Percentiles rank a stretch among this genome's conserved stretches.
Evolutionary conservation across 2,888 invertebrate species (phyloP).

Genomic region (Venusia cambrica): DNA sequence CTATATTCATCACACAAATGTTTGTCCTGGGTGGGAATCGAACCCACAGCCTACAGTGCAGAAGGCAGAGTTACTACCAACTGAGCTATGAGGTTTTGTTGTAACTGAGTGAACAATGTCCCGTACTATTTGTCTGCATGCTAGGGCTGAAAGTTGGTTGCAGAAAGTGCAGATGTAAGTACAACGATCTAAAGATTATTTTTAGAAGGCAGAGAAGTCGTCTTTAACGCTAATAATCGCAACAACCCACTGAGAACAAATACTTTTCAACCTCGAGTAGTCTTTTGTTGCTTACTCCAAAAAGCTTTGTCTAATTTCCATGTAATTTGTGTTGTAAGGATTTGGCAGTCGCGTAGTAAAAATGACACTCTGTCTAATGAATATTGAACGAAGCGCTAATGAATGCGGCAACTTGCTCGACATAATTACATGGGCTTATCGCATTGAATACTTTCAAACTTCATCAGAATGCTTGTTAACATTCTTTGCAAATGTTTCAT

Average conservation of each 20-base stretch:
- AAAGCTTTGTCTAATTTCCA: constrained; percentile 62
- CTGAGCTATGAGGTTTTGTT: too few species aligned
- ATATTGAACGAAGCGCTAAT: constrained; percentile 68
- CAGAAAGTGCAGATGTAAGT: too few species aligned
- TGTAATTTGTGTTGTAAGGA: constrained; percentile 60
- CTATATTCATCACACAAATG: too few species aligned
- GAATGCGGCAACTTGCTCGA: constrained; percentile 62
- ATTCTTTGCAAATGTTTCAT: constrained; percentile 40
- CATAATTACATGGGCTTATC: constrained; percentile 64
- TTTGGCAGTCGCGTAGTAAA: constrained; percentile 52
- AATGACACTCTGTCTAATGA: constrained; percentile 56
- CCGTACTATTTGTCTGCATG: too few species aligned
- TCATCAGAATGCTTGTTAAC: constrained; percentile 51
- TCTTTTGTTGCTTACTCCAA: constrained; percentile 43
- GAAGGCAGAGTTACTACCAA: too few species aligned
- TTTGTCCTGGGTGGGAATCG: too few species aligned
- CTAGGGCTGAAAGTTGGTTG: too few species aligned
- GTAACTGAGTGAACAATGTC: too few species aligned
- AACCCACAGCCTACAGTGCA: too few species aligned
- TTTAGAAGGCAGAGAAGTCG: too few species aligned
- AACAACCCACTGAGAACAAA: constrained; percentile 32
- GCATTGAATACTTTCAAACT: constrained; percentile 66
- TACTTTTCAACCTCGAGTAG: constrained; percentile 34
- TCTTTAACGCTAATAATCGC: too few species aligned
- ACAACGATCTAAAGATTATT: too few species aligned